Conservation (phyloP, 2,888 invertebrate genomes). For the Sarcophaga subvicina region DNA sequence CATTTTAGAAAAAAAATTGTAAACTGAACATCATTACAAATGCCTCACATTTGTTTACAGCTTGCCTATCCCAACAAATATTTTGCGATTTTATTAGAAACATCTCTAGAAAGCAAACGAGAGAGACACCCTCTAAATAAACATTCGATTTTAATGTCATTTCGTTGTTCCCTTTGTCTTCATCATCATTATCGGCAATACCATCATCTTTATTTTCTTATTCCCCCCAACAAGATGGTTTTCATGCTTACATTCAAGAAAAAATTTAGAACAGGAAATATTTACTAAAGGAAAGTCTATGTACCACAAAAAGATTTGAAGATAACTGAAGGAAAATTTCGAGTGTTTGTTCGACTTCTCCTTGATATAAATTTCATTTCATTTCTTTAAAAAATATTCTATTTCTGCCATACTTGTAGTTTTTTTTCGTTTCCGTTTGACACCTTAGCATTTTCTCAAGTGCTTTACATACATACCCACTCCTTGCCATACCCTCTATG, state of each 20-base stretch:
- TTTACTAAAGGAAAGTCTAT: not conserved
- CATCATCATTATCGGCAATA: too few species aligned
- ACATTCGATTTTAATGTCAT: not conserved
- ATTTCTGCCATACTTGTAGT: conserved; percentile 26
- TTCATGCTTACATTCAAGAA: not conserved
- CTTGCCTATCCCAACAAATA: not conserved
- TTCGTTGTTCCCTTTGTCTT: not conserved
- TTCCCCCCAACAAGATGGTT: not conserved
- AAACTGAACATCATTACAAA: too few species aligned
- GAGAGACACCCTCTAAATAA: not conserved
- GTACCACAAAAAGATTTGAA: not conserved
- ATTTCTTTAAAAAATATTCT: not conserved
- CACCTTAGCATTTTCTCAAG: conserved; percentile 66
- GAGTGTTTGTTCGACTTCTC: conserved; percentile 10
- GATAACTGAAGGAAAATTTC: not conserved
- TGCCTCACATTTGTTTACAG: too few species aligned
- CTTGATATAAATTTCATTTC: conserved; percentile 43
- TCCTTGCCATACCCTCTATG: not conserved
- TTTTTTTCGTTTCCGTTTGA: not conserved
- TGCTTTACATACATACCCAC: conserved; percentile 48
- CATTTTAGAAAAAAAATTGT: too few species aligned
- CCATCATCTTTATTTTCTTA: not conserved
- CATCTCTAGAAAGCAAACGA: not conserved
- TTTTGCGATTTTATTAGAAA: not conserved
- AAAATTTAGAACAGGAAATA: not conserved